Conservation (phyloP, 2,888 invertebrate species). For the Allygus modestus region DNA sequence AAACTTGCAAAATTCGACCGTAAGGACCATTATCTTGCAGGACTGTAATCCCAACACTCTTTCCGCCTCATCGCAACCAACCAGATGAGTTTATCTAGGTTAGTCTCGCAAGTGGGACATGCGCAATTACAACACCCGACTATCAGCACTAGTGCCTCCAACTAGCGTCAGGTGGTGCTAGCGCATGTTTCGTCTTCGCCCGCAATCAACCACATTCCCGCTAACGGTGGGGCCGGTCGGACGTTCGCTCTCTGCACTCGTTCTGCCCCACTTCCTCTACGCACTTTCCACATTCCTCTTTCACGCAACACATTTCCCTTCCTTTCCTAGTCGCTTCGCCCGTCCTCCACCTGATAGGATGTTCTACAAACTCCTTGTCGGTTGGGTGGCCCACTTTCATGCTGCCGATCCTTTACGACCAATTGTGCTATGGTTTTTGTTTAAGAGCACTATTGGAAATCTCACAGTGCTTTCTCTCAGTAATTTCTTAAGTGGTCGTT, state of each 20-base stretch:
- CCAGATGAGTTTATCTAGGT: constrained; percentile 26
- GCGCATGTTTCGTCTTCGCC: neutral
- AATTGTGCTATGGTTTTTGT: neutral
- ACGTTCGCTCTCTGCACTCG: constrained; percentile 29
- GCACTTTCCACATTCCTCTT: constrained; percentile 43
- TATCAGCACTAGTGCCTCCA: neutral
- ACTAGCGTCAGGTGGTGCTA: constrained; percentile 1
- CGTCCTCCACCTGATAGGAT: constrained; percentile 9
- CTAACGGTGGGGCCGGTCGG: constrained; percentile 32
- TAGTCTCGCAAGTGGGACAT: constrained; percentile 13
- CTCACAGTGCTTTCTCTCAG: too few relatives aligned
- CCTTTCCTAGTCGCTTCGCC: neutral
- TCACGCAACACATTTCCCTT: constrained; percentile 37
- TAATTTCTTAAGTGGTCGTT: too few relatives aligned
- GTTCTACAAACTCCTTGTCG: neutral
- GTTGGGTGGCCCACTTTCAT: constrained; percentile 14
- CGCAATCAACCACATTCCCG: constrained; percentile 46
- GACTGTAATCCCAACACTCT: neutral
- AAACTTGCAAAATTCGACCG: neutral
- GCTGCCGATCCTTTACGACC: constrained; percentile 3
- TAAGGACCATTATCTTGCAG: neutral
- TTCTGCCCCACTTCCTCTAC: constrained; percentile 39
- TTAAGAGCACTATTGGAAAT: neutral
- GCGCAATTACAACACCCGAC: constrained; percentile 35
- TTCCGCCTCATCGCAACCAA: constrained; percentile 4